Base-by-base conservation (phyloP, 2,888 invertebrate species). In the Plebejus melissa region DNA sequence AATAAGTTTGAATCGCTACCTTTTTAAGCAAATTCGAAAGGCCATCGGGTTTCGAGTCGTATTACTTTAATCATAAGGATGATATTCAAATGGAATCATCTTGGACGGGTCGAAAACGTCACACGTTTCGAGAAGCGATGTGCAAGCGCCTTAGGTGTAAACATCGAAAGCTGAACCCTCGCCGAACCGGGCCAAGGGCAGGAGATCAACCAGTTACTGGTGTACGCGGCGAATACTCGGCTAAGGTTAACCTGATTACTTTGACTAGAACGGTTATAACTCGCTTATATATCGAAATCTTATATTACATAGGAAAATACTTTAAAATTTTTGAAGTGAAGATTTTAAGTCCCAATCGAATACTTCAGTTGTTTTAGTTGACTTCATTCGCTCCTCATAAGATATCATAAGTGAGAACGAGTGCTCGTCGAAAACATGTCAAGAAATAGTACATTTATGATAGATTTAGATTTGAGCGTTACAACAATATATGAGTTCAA, bases 51-150 rank as follows among this genome's bases (percentile, higher is more conserved):
- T 54, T 36, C 46, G 74, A 75, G 74, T 75, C 76, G 58, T 75
- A 77, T 32, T 9, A 78, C 50, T 76, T 36, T 79, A 75, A 77
- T 41, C 70, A 75, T 77, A 79, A 76, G 76, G 76, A 77, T 77
- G 75, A 78, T 77, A 78, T 79, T 77, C 75, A 58, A 77, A 75
- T 77, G 81, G 80, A 78, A 81, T 82, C 83, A 82, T 84, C 86
- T 85, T 84, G 90, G 90, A 89, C 90, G 91, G 88, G 86, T 81
- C 81, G 32, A 50, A 79, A 78, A 84, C 83, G 79, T 83, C 83
- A 85, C 83, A 83, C 83, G 85, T 80, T 81, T 84, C 76, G 76
- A 82, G 81, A 84, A 87, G 84, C 78, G 57, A 82, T 77, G 79
- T 80, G 82, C 78, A 86, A 85, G 85, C 86, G 78, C 81, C 81